A percentile compares a stretch with the other conserved stretches of the same genome.
These are phyloP conservation scores for Scelioninae gen. 2 DNA, from an alignment of 2,888 invertebrate species.

Conservation along the genomic window DNA sequence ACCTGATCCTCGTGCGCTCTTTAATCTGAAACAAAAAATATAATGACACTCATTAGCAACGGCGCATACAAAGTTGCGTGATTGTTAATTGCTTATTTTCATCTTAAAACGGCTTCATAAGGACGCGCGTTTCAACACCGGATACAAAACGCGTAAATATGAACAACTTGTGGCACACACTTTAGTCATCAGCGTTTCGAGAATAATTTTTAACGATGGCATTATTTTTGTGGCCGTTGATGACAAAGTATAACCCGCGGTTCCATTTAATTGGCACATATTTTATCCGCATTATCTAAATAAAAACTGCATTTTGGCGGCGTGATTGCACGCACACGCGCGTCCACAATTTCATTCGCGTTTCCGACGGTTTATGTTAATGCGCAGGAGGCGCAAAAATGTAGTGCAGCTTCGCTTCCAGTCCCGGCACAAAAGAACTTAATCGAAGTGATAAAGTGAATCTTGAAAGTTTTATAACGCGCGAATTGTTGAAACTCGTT, in stretches of 20 bases:
- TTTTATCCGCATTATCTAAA: constrained; percentile 10
- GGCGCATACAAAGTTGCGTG: constrained; percentile 46
- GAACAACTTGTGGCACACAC: constrained; percentile 9
- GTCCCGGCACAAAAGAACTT: constrained; percentile 30
- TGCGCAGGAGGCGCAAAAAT: constrained; percentile 2
- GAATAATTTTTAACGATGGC: constrained; percentile 15
- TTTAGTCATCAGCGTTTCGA: constrained; percentile 12
- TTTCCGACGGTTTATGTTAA: constrained; percentile 11
- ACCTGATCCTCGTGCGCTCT: constrained; percentile 73
- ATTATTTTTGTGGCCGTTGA: constrained; percentile 14
- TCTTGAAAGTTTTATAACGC: constrained; percentile 49
- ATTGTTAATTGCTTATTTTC: constrained; percentile 48
- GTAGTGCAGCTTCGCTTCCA: not conserved
- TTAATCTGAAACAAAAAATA: constrained; percentile 70
- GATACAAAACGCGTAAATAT: constrained; percentile 36
- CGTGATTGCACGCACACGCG: not conserved
- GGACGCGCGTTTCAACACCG: constrained; percentile 46
- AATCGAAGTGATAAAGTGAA: constrained; percentile 49
- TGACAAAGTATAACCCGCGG: constrained; percentile 23
- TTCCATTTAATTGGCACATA: constrained; percentile 22
- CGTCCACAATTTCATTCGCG: not conserved
- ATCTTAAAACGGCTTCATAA: constrained; percentile 37
- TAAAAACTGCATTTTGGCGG: not conserved
- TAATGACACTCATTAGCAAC: constrained; percentile 55
- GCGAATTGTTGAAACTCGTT: constrained; percentile 40